phyloP scores from a whole-genome alignment of 2,797 vertebrate genomes.

The Streptopelia turtur region DNA sequence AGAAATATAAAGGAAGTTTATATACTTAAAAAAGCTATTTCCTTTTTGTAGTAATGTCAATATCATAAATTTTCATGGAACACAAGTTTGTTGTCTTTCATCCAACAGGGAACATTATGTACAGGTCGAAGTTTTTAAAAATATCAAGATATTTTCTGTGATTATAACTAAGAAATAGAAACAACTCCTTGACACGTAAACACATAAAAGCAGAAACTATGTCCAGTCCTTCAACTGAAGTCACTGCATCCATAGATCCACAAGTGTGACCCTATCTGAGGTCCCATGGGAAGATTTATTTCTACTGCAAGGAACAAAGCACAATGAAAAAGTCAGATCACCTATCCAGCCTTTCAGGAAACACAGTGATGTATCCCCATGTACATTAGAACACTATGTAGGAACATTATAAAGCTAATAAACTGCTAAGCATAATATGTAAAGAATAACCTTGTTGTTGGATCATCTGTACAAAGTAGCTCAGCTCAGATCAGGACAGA shows the following conservation, averaged over 20 bases:
- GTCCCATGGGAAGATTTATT: not conserved
- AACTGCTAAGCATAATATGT: not conserved
- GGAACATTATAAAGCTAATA: conserved; percentile 24
- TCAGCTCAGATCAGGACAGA: not conserved
- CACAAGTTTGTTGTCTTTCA: not conserved
- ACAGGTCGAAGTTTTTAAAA: not conserved
- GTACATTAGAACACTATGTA: not conserved
- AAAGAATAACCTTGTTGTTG: conserved; percentile 12
- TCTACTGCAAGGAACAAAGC: not conserved
- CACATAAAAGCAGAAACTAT: not conserved
- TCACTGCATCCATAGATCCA: not conserved
- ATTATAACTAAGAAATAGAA: not conserved
- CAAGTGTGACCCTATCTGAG: not conserved
- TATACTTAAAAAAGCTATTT: not conserved
- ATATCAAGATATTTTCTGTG: not conserved
- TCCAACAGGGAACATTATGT: not conserved
- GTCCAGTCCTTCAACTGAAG: not conserved
- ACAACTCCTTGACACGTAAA: not conserved
- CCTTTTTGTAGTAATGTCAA: not conserved
- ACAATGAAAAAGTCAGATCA: not conserved
- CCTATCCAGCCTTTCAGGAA: not conserved
- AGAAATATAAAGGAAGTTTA: not conserved
- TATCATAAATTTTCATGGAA: not conserved
- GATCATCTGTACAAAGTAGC: conserved; percentile 35
- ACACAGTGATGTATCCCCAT: not conserved